Conservation (phyloP, 2,888 invertebrate genomes). For the Nasonovia ribisnigri region DNA sequence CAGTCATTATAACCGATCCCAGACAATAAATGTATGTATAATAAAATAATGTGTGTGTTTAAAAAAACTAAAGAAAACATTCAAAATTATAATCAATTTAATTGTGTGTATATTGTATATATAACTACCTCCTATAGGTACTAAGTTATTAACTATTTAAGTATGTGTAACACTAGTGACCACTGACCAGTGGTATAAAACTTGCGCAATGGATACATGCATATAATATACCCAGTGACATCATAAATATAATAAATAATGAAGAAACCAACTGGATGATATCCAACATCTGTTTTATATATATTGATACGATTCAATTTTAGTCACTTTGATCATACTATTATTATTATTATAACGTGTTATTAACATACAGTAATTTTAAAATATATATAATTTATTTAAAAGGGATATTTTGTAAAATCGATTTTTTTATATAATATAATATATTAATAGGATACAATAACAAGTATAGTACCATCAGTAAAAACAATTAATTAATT, state of each 20-base stretch:
- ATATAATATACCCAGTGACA: not conserved
- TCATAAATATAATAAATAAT: not conserved
- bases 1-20: not conserved
- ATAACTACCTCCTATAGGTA: not conserved
- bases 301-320: not conserved
- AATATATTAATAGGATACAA: not conserved
- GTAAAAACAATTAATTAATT: not conserved
- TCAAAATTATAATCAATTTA: not conserved
- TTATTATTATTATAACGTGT: not conserved
- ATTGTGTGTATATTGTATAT: not conserved
- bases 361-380: not conserved
- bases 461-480: not conserved
- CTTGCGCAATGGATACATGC: not conserved
- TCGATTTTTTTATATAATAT: not conserved
- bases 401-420: not conserved
- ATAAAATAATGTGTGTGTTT: not conserved
- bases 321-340: not conserved
- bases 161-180: not conserved
- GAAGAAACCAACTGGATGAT: slow-evolving; percentile 28
- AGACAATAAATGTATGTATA: not conserved
- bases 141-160: not conserved
- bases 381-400: not conserved
- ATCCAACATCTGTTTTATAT: slow-evolving; percentile 26
- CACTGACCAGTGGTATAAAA: not conserved
- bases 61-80: not conserved